Evolutionary conservation across 1,140 invertebrate genomes (phyloP).

Genomic region (Phymorhynchus buccinoides): DNA sequence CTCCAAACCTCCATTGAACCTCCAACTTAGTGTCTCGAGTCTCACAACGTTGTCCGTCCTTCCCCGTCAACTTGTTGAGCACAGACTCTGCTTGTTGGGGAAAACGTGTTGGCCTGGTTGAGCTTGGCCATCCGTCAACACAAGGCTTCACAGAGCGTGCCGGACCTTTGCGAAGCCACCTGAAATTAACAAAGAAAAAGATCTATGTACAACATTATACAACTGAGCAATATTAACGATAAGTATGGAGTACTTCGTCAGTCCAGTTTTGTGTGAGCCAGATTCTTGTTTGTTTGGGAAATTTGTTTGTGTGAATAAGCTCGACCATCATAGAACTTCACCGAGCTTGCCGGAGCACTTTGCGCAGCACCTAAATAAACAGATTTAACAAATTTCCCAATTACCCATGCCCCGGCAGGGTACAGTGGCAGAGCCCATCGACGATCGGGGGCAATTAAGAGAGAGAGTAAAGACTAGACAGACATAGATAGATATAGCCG

Average conservation of each 20-base stretch:
- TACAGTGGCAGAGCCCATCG: no score
- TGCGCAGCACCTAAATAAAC: no score
- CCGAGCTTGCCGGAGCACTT: no score
- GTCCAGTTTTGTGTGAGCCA: no score
- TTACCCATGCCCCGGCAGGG: constrained; percentile 84
- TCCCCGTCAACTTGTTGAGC: constrained; percentile 86
- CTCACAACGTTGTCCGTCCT: constrained; percentile 95
- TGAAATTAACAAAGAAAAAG: constrained; percentile 76
- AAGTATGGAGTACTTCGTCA: neutral
- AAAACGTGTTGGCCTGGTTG: constrained; percentile 95
- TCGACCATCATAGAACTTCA: no score
- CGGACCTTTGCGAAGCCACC: constrained; percentile 96
- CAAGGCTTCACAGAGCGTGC: constrained; percentile 95
- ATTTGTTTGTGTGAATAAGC: no score
- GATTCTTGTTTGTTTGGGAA: no score
- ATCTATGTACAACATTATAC: no score
- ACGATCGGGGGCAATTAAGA: no score
- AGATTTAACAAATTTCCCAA: neutral
- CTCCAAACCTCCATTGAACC: constrained; percentile 99
- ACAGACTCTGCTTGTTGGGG: constrained; percentile 95
- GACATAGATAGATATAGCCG: no score
- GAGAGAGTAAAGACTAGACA: no score
- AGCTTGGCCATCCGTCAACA: constrained; percentile 99
- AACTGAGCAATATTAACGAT: no score
- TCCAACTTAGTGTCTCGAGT: constrained; percentile 97